phyloP scores from a whole-genome alignment of 1,140 invertebrate species.

The Apocrypta bakeri region DNA sequence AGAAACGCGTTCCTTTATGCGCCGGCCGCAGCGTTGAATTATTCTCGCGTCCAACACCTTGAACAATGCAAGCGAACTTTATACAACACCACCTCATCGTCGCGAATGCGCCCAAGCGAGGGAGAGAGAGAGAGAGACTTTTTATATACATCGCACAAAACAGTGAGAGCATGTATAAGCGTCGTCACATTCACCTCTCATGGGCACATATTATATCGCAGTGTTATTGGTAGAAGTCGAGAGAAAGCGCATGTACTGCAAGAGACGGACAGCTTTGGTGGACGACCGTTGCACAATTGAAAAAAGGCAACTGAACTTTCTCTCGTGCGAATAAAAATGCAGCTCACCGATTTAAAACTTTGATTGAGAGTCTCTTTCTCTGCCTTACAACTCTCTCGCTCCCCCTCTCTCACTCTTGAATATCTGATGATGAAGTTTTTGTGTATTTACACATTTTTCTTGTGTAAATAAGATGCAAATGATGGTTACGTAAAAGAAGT shows the following conservation, averaged over 20 bases:
- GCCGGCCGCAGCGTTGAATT: not conserved
- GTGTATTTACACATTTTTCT: not conserved
- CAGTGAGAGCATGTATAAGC: not conserved
- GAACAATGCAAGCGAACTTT: not conserved
- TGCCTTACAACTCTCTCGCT: too few relatives aligned
- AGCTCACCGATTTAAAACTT: not conserved
- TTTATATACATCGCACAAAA: not conserved
- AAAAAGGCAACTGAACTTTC: constrained; percentile 26
- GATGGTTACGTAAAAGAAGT: not conserved
- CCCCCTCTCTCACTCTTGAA: too few relatives aligned
- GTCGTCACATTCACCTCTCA: not conserved
- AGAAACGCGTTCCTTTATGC: not conserved
- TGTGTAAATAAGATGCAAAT: constrained; percentile 24
- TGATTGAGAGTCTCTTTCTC: not conserved
- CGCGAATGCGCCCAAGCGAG: too few relatives aligned
- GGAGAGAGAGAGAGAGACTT: not conserved
- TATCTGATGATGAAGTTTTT: not conserved
- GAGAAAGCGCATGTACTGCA: not conserved
- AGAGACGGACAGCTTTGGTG: constrained; percentile 8
- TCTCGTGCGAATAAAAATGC: not conserved
- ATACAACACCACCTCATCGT: not conserved
- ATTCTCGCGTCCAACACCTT: not conserved
- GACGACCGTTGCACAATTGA: constrained; percentile 29
- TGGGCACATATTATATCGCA: too few relatives aligned
- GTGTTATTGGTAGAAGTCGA: not conserved